Evolutionary conservation across 92 coral and sea anemone species (phyloP).

Genomic region (Isaurus tuberculatus): DNA sequence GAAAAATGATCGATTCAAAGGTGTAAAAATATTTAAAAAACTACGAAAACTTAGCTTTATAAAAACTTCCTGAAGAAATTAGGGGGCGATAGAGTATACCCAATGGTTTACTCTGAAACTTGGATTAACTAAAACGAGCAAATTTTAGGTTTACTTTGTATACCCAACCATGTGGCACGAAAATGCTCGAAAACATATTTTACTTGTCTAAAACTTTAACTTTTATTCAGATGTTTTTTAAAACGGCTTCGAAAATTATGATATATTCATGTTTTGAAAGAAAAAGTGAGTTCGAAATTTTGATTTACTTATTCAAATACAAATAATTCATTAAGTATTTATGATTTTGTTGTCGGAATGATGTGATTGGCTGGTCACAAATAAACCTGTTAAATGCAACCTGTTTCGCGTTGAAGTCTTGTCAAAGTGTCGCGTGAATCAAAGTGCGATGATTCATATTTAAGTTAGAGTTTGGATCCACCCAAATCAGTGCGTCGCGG

Average conservation of each 20-base stretch:
- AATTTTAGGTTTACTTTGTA: no score
- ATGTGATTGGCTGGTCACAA: conserved; percentile 16
- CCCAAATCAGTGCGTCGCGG: conserved; percentile 42
- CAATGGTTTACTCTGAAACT: not conserved
- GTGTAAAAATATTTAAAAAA: not conserved
- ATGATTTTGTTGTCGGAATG: conserved; percentile 15
- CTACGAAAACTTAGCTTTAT: not conserved
- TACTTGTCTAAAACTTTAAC: not conserved
- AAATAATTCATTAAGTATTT: conserved; percentile 13
- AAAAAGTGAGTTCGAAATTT: conserved; percentile 12
- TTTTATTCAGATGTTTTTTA: not conserved
- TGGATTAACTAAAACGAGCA: not conserved
- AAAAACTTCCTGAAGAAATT: not conserved
- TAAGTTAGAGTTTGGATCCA: conserved; percentile 37
- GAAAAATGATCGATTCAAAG: not conserved
- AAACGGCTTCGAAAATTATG: not conserved
- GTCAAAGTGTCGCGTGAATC: conserved; percentile 46
- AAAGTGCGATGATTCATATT: conserved; percentile 41
- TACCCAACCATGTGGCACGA: not conserved
- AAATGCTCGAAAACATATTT: not conserved
- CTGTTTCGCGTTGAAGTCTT: conserved; percentile 38
- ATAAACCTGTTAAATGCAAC: conserved; percentile 41
- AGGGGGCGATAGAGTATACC: not conserved
- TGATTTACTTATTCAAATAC: conserved; percentile 30
- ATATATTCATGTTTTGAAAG: not conserved